A percentile compares a stretch with the other conserved stretches of the same genome.
These are phyloP conservation scores for Tinea pellionella DNA, from an alignment of 2,888 invertebrate genomes.

Conservation along the genomic window DNA sequence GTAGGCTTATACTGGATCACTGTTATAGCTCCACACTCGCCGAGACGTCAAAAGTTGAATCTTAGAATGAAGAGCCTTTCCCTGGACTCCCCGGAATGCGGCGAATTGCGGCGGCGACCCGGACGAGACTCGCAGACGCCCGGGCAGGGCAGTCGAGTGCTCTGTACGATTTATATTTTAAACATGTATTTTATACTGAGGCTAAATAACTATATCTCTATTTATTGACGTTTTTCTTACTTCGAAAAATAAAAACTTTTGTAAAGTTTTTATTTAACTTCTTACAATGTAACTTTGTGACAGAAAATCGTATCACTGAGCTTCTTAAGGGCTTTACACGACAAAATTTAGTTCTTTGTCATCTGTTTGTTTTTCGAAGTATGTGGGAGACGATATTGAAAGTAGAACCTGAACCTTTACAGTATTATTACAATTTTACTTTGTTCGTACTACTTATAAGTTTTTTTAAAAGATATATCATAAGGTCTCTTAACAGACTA, in stretches of 20 bases:
- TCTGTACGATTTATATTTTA: conserved; percentile 63
- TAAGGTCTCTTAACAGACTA: background rate
- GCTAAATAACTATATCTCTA: conserved; percentile 13
- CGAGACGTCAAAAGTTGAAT: conserved; percentile 94
- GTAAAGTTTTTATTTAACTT: no score
- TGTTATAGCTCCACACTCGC: conserved; percentile 92
- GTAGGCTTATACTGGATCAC: conserved; percentile 44
- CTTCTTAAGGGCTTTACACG: no score
- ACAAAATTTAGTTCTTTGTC: no score
- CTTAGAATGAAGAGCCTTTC: conserved; percentile 98
- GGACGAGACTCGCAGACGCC: conserved; percentile 43
- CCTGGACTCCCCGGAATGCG: conserved; percentile 94
- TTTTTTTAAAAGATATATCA: no score
- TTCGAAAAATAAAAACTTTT: no score
- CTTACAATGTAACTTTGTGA: no score
- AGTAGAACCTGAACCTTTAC: no score
- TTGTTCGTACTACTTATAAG: no score
- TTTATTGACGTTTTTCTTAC: background rate
- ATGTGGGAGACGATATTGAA: no score
- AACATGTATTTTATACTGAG: conserved; percentile 21
- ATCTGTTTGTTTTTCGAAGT: no score
- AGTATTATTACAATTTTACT: no score
- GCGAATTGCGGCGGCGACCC: conserved; percentile 80
- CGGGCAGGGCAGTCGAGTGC: conserved; percentile 70
- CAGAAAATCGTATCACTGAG: no score